Evolutionary conservation across 2,113 vertebrate species (phyloP), one percentile per base, ranked within the genome.

Genomic region (Burhinus bistriatus): DNA sequence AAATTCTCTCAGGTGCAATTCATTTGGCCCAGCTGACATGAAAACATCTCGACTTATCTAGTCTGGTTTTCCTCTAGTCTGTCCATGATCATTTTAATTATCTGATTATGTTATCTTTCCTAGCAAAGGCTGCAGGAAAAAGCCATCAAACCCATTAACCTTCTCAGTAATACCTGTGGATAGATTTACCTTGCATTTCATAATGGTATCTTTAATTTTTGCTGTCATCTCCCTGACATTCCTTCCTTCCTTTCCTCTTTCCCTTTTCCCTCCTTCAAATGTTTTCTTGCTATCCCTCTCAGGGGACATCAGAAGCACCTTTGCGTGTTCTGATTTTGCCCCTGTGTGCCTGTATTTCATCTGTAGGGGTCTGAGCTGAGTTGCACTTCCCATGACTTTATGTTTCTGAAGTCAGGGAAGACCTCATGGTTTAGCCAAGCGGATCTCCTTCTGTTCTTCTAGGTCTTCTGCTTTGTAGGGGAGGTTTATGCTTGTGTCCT

Each of bases 1-100:
- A n/a, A 82, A 94, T 95, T 93, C 96, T 96, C 91, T 89, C 84
- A 89, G 84, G 94, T 96, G 40, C 84, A 89, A 61, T 96, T 95
- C 81, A 84, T 97, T 91, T 94, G 81, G 38, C 44, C 59, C 61
- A 87, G 57, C 44, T 93, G 96, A 91, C 93, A 87, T 44, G 65
- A 65, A 95, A 79, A 95, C 52, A 72, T 79, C 84, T 89, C 76
- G 47, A 0, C 29, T 84, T 84, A 93, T 59, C 91, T 91, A 76
- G 57, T 89, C 94, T 97, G 87, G 44, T 94, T 96, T 96, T 94
- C 27, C 30, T 94, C 84, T 71, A 47, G 61, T 84, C 59, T 55
- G 9, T 84, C 65, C 3, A 3, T 68, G 73, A n/a, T 64, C 44
- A 51, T 87, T 89, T 51, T 61, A 85, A 84, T 69, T 4, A 87